Conservation (phyloP, 2,888 invertebrate genomes). For the Tolmerus cingulatus region DNA sequence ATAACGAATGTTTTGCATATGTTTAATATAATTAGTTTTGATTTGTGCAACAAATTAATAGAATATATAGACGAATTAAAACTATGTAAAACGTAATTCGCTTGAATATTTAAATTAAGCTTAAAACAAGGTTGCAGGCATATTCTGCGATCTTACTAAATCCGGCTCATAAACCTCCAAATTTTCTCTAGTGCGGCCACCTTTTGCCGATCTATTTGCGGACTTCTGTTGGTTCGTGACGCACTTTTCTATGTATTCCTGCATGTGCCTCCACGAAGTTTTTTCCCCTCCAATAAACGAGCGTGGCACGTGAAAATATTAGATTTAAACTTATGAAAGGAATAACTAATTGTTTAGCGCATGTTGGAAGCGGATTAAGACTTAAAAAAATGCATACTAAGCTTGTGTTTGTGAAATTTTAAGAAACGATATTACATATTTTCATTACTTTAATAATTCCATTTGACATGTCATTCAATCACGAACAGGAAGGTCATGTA, state of each 20-base stretch:
- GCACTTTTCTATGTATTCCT: not conserved
- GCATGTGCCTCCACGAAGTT: not conserved
- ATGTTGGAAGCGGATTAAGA: not conserved
- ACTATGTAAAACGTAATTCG: not conserved
- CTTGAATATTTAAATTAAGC: not conserved
- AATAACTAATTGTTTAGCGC: not conserved
- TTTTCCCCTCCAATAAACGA: not conserved
- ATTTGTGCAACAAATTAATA: not conserved
- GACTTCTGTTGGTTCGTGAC: not conserved
- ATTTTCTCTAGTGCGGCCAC: slow-evolving; percentile 19
- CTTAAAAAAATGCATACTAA: not conserved
- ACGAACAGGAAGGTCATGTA: not conserved
- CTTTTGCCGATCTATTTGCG: slow-evolving; percentile 26
- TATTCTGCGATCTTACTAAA: not conserved
- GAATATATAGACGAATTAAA: not conserved
- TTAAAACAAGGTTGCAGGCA: not conserved
- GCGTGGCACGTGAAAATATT: not conserved
- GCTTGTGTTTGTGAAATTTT: not conserved
- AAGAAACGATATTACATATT: not conserved
- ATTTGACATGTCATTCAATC: not conserved
- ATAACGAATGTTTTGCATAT: not conserved
- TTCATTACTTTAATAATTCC: not conserved
- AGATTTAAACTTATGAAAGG: not conserved
- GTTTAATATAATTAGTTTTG: not conserved
- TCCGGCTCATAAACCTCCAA: not conserved